These are phyloP conservation scores for Sebastes hopkinsi DNA, from an alignment of 2,797 vertebrate genomes.

Conservation along the genomic window DNA sequence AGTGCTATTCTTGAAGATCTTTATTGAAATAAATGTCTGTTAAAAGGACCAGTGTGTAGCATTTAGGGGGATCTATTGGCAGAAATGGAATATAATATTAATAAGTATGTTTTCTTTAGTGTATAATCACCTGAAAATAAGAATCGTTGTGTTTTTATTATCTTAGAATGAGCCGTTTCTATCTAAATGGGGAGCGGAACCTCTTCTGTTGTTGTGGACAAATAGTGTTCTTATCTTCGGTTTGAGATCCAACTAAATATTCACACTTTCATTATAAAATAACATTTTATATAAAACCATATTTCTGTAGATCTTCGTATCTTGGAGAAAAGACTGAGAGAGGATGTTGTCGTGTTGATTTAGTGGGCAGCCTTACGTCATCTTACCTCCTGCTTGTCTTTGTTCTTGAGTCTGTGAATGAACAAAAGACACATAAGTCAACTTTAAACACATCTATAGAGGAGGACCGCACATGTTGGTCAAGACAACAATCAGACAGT, in stretches of 20 bases:
- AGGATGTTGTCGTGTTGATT: background rate
- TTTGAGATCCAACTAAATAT: background rate
- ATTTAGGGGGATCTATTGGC: no score
- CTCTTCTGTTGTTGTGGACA: background rate
- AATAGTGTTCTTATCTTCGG: background rate
- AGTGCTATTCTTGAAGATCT: background rate
- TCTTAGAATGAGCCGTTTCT: no score
- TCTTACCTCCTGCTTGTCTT: background rate
- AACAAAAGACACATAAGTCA: constrained; percentile 6
- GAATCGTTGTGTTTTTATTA: no score
- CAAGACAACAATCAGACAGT: background rate
- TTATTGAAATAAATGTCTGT: background rate
- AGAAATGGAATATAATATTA: no score
- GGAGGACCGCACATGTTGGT: background rate
- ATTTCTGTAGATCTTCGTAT: background rate
- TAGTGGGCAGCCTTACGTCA: background rate
- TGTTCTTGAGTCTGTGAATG: background rate
- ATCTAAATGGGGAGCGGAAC: no score
- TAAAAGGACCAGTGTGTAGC: no score
- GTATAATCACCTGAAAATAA: no score
- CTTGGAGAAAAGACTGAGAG: background rate
- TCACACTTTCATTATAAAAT: background rate
- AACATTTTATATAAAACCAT: background rate
- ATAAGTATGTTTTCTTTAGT: no score
- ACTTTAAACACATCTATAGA: background rate